These are phyloP conservation scores for Schizopygopsis malacanthus DNA, from an alignment of 2,797 vertebrate genomes.

Conservation along the genomic window DNA sequence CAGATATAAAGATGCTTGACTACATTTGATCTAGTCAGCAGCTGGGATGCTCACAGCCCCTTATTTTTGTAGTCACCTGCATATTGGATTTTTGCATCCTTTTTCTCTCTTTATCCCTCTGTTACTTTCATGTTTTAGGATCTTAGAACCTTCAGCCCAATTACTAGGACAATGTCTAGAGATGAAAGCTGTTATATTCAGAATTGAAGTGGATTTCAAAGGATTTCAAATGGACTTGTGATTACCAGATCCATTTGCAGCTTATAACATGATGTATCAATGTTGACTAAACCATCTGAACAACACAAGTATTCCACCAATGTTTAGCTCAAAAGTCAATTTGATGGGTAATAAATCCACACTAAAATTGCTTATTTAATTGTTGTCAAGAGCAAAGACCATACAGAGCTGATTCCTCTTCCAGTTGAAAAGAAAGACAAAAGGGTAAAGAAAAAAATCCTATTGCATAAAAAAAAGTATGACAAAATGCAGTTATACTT, in stretches of 20 bases:
- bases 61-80: constrained; percentile 63
- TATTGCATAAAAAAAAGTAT: not conserved
- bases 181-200: constrained; percentile 57
- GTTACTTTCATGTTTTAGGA: constrained; percentile 39
- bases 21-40: constrained; percentile 65
- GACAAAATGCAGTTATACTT: not conserved
- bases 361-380: not conserved
- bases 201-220: constrained; percentile 55
- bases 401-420: not conserved
- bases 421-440: not conserved
- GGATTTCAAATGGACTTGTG: constrained; percentile 39
- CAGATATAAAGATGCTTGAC: constrained; percentile 66
- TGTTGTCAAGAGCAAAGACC: not conserved
- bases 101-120: not conserved
- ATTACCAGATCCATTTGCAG: constrained; percentile 24
- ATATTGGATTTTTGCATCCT: constrained; percentile 34
- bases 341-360: not conserved
- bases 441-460: not conserved
- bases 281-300: constrained; percentile 22
- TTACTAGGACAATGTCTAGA: constrained; percentile 51
- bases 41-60: constrained; percentile 64
- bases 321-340: not conserved
- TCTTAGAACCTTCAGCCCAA: constrained; percentile 51
- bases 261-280: constrained; percentile 40
- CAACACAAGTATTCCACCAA: not conserved